These are phyloP conservation scores for Gallinago stenura DNA, from an alignment of 2,797 vertebrate species.

Conservation along the genomic window DNA sequence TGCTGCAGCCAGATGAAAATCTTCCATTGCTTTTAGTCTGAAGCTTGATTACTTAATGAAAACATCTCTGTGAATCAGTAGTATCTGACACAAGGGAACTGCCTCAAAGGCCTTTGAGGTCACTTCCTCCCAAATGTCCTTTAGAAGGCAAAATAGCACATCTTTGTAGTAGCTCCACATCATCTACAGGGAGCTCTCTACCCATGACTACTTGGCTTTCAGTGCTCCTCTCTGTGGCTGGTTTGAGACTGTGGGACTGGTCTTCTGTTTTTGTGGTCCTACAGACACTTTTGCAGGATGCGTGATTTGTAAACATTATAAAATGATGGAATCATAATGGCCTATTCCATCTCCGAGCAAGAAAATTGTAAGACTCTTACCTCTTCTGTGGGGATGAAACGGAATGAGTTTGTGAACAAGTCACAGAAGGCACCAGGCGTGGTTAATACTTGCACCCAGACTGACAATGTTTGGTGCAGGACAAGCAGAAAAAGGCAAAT, in stretches of 20 bases:
- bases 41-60: background rate
- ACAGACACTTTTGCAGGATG: background rate
- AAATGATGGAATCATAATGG: background rate
- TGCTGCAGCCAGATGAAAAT: background rate
- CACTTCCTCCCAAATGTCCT: background rate
- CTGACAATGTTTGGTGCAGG: background rate
- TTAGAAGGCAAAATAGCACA: background rate
- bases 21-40: background rate
- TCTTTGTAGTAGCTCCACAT: background rate
- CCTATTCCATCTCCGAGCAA: background rate
- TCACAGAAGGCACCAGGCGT: background rate
- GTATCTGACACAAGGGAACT: background rate
- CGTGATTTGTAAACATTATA: rapidly evolving
- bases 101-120: background rate
- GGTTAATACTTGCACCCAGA: background rate
- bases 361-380: background rate
- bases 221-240: background rate
- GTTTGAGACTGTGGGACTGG: background rate
- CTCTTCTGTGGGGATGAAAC: background rate
- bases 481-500: background rate
- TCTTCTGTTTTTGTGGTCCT: background rate
- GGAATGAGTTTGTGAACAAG: background rate
- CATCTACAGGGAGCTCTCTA: background rate
- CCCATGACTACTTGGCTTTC: background rate
- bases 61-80: background rate